Conservation (phyloP, 2,888 invertebrate genomes). For the Lacanobia oleracea region DNA sequence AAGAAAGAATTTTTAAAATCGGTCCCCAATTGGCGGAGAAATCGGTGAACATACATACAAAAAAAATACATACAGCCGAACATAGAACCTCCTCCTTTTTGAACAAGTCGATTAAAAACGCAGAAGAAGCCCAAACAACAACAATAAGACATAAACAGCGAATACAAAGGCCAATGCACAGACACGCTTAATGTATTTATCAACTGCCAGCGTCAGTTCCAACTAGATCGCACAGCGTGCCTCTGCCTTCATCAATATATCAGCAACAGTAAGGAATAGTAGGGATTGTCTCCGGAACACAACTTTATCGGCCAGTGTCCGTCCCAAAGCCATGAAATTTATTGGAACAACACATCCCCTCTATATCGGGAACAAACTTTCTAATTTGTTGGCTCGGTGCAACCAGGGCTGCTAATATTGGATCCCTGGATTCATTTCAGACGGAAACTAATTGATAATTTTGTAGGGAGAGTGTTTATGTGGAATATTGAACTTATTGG, state of each 20-base stretch:
- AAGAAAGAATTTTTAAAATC: no score
- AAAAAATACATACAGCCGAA: no score
- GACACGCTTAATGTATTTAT: conserved; percentile 26
- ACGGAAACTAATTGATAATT: conserved; percentile 53
- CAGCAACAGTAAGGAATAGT: conserved; percentile 46
- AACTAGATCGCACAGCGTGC: conserved; percentile 10
- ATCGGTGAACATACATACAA: no score
- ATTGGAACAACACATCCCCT: conserved; percentile 73
- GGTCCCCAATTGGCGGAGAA: no score
- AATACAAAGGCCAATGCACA: background rate
- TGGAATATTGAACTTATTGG: conserved; percentile 33
- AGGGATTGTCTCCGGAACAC: conserved; percentile 52
- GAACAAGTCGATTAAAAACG: no score
- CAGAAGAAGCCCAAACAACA: no score
- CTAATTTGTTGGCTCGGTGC: conserved; percentile 79
- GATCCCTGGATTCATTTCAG: conserved; percentile 34
- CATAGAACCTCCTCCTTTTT: no score
- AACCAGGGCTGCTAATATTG: conserved; percentile 56
- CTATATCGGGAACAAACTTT: conserved; percentile 74
- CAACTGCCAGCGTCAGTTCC: conserved; percentile 3
- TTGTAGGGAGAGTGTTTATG: conserved; percentile 25
- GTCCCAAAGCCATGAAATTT: conserved; percentile 69
- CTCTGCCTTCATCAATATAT: conserved; percentile 49
- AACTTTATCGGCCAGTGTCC: conserved; percentile 64
- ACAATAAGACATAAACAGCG: background rate